Percentiles rank a stretch among this genome's conserved stretches.
These are phyloP conservation scores for Sarcophaga peregrina DNA, from an alignment of 1,140 invertebrate genomes.

Conservation along the genomic window DNA sequence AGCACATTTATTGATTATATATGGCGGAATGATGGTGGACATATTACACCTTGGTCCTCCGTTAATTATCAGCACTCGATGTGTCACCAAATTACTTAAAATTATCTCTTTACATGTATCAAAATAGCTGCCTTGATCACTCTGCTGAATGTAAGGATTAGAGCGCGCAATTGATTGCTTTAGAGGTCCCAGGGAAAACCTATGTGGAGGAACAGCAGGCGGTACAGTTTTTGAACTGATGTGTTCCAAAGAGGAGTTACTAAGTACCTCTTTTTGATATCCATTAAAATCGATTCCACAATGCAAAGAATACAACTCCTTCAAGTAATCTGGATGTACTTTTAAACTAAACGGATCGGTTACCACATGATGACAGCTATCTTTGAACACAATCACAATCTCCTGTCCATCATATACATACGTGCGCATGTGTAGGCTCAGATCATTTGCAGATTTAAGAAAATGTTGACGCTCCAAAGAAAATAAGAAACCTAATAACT, in stretches of 20 bases:
- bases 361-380: constrained; percentile 3
- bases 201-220: constrained; percentile 42
- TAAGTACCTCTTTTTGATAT: constrained; percentile 44
- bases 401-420: constrained; percentile 18
- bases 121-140: constrained; percentile 40
- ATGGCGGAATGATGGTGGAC: constrained; percentile 50
- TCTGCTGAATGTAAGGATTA: constrained; percentile 40
- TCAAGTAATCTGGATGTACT: neutral
- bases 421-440: neutral
- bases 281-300: constrained; percentile 23
- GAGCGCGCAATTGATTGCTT: constrained; percentile 42
- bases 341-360: neutral
- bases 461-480: neutral
- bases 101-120: constrained; percentile 37
- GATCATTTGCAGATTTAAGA: neutral
- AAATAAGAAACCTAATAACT: constrained; percentile 3
- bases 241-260: neutral
- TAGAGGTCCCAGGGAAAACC: constrained; percentile 35
- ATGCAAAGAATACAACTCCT: constrained; percentile 49
- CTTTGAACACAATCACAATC: constrained; percentile 27
- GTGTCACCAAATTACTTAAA: constrained; percentile 43
- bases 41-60: constrained; percentile 54
- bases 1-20: constrained; percentile 51
- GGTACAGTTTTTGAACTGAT: neutral
- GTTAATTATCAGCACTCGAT: constrained; percentile 52